Percentiles rank a stretch among this genome's conserved stretches.
Conservation (phyloP, 1,140 invertebrate species). For the Belonocnema kinseyi region DNA sequence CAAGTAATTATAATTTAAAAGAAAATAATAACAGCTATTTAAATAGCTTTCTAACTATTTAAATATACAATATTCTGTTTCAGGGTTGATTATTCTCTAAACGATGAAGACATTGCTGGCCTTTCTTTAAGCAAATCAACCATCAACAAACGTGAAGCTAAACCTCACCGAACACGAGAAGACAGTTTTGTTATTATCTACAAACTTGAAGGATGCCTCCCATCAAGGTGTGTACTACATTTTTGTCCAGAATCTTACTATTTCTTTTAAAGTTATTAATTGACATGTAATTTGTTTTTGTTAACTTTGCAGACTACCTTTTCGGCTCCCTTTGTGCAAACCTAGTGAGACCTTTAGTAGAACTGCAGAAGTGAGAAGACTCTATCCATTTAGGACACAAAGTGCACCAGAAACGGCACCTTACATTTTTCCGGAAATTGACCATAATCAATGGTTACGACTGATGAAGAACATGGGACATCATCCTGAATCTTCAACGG, state of each 20-base stretch:
- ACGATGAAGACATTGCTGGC: neutral
- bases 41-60: neutral
- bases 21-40: neutral
- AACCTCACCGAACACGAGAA: too few species aligned
- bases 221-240: slow-evolving; percentile 40
- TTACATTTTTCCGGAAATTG: slow-evolving; percentile 45
- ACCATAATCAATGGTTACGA: slow-evolving; percentile 35
- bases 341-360: slow-evolving; percentile 34
- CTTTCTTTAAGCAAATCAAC: too few species aligned
- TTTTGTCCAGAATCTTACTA: neutral
- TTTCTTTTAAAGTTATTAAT: neutral
- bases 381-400: slow-evolving; percentile 46
- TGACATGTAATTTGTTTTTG: neutral
- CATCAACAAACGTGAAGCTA: too few species aligned
- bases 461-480: slow-evolving; percentile 29
- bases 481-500: neutral
- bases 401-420: slow-evolving; percentile 20
- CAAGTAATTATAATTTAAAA: slow-evolving; percentile 33
- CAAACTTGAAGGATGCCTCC: slow-evolving; percentile 50
- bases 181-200: slow-evolving; percentile 42
- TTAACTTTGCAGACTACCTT: slow-evolving; percentile 47
- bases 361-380: slow-evolving; percentile 40
- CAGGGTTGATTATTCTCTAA: neutral
- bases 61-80: neutral
- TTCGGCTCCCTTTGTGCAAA: slow-evolving; percentile 47